Conservation (phyloP, 2,113 vertebrate species). For the Sterrhoptilus dennistouni region DNA sequence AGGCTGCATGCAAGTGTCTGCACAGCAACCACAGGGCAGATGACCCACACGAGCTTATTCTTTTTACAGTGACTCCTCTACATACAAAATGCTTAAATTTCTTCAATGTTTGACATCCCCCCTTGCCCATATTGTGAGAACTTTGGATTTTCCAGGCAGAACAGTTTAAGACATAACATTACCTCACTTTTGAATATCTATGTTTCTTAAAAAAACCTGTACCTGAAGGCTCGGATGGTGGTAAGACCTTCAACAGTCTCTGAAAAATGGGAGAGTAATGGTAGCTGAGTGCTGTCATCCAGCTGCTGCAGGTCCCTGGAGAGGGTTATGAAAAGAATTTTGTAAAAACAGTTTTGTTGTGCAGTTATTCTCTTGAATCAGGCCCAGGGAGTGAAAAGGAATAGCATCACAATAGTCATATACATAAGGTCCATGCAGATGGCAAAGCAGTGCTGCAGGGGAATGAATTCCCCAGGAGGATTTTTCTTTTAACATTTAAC, state of each 20-base stretch:
- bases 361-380: background rate
- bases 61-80: background rate
- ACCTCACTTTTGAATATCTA: background rate
- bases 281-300: conserved; percentile 94
- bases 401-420: background rate
- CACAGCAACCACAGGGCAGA: background rate
- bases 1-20: background rate
- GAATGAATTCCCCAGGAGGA: background rate
- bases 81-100: background rate
- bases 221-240: conserved; percentile 97
- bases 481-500: background rate
- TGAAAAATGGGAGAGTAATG: conserved; percentile 93
- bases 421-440: background rate
- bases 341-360: background rate
- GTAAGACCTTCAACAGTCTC: conserved; percentile 96
- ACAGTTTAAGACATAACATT: background rate
- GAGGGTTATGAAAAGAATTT: background rate
- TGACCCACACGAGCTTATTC: background rate
- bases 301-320: conserved; percentile 95
- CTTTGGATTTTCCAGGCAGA: background rate
- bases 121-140: background rate
- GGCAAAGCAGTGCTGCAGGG: background rate
- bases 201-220: background rate
- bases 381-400: background rate
- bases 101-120: background rate